A percentile compares a stretch with the other conserved stretches of the same genome.
Conservation (phyloP, 2,113 vertebrate genomes). For the Myocastor coypus region DNA sequence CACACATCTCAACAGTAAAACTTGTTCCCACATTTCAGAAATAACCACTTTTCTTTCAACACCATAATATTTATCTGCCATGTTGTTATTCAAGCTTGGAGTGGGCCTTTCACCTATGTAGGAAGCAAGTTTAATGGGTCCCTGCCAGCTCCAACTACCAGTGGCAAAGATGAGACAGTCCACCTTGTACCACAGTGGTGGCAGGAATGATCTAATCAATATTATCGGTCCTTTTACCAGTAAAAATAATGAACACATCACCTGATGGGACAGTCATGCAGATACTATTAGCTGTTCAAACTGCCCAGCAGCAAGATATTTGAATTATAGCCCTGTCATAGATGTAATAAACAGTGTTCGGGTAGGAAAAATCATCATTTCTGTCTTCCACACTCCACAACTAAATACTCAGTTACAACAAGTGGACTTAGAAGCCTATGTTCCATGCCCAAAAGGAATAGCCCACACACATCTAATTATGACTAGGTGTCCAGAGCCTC, state of each 20-base stretch:
- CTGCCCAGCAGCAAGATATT: neutral
- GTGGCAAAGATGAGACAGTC: neutral
- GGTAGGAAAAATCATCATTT: neutral
- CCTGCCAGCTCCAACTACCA: neutral
- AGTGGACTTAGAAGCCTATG: neutral
- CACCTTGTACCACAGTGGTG: neutral
- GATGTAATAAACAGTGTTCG: neutral
- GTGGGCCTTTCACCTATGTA: neutral
- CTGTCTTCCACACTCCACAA: neutral
- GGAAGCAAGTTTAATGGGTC: neutral
- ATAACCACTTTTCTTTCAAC: slow-evolving; percentile 78
- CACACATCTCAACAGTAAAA: slow-evolving; percentile 33
- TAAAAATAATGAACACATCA: neutral
- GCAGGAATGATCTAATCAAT: neutral
- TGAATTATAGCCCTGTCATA: neutral
- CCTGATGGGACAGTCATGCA: neutral
- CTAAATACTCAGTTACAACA: neutral
- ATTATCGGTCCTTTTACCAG: neutral
- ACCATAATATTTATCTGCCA: slow-evolving; percentile 76
- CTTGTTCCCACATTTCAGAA: slow-evolving; percentile 78
- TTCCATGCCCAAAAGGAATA: neutral
- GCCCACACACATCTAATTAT: neutral
- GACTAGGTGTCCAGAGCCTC: neutral
- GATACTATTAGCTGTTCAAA: neutral
- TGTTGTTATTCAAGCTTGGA: slow-evolving; percentile 70